Percentiles rank a stretch among this genome's conserved stretches.
Conservation (phyloP, 2,113 vertebrate species). For the Saguinus midas region DNA sequence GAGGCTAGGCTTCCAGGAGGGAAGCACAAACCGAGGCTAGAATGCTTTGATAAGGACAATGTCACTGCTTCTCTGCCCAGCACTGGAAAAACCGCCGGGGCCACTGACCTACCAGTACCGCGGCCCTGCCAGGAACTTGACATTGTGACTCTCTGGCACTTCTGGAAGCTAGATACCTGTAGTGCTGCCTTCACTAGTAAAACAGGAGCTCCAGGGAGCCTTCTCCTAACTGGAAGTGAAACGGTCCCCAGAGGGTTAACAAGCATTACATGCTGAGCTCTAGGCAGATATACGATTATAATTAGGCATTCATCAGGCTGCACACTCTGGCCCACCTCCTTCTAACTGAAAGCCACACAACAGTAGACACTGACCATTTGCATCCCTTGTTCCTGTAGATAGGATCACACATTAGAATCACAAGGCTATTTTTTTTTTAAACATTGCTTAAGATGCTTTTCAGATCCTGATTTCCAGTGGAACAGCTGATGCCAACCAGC, state of each 20-base stretch:
- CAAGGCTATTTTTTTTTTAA: neutral
- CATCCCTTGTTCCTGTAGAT: neutral
- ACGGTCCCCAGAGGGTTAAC: neutral
- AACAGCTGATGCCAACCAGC: too few relatives aligned
- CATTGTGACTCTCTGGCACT: neutral
- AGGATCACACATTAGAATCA: neutral
- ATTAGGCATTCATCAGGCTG: neutral
- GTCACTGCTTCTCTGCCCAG: rapidly evolving
- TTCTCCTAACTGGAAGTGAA: neutral
- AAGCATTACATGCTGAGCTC: neutral
- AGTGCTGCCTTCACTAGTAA: neutral
- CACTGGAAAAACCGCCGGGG: neutral
- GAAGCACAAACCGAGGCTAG: neutral
- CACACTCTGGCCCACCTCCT: neutral
- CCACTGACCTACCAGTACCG: neutral
- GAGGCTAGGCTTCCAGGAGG: neutral
- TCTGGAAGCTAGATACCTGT: neutral
- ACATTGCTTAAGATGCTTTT: neutral
- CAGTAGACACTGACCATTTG: neutral
- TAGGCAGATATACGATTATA: neutral
- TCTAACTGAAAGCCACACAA: neutral
- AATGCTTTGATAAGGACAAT: neutral
- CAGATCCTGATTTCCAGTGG: neutral
- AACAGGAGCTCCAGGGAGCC: rapidly evolving
- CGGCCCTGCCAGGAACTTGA: neutral